These are phyloP conservation scores for Eudasyphora cyanicolor DNA, from an alignment of 2,888 invertebrate species.

Conservation along the genomic window DNA sequence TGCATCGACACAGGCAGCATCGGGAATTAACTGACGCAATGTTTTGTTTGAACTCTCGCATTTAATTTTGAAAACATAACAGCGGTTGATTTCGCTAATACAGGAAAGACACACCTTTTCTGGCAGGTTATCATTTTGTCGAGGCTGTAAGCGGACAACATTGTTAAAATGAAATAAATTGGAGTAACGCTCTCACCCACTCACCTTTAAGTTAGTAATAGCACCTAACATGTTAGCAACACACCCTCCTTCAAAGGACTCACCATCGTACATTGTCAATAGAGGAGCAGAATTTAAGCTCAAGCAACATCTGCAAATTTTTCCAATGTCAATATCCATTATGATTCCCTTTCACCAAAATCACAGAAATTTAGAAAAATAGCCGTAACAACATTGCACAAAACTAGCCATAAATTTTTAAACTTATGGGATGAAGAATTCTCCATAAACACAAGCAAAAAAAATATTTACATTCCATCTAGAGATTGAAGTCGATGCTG, in stretches of 20 bases:
- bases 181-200: neutral
- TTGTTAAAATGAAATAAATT: neutral
- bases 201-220: conserved; percentile 73
- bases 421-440: too few species aligned
- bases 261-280: conserved; percentile 76
- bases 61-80: conserved; percentile 78
- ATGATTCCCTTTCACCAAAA: too few species aligned
- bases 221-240: conserved; percentile 76
- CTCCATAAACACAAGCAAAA: too few species aligned
- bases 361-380: too few species aligned
- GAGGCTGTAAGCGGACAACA: conserved; percentile 69
- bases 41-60: conserved; percentile 78
- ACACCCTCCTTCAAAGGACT: conserved; percentile 70
- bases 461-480: too few species aligned
- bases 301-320: conserved; percentile 78
- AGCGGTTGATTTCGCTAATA: conserved; percentile 78
- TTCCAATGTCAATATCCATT: conserved; percentile 72
- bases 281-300: conserved; percentile 72
- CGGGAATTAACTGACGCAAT: conserved; percentile 74
- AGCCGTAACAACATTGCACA: too few species aligned
- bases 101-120: conserved; percentile 77
- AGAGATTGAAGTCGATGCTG: too few species aligned
- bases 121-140: conserved; percentile 77
- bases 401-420: too few species aligned
- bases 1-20: conserved; percentile 65